Percentiles rank a stretch among this genome's conserved stretches.
Conservation (phyloP, 2,888 invertebrate species). For the Nomada lathburiana region DNA sequence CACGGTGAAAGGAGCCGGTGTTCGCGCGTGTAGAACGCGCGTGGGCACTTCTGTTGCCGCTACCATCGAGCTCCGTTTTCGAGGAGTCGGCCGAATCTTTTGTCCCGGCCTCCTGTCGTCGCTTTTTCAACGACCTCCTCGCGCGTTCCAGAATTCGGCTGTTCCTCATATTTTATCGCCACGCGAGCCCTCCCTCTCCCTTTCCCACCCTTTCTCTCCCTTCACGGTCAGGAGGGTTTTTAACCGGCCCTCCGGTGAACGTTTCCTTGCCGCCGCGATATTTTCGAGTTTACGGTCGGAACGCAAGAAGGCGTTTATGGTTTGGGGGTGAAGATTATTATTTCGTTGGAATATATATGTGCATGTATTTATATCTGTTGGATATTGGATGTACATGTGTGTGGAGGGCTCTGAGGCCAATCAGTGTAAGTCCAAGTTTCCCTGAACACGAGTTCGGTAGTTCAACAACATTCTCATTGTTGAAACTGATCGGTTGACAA, state of each 20-base stretch:
- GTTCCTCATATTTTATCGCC: conserved; percentile 41
- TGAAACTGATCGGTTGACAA: too few relatives aligned
- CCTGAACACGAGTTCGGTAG: too few relatives aligned
- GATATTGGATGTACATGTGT: too few relatives aligned
- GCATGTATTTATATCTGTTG: too few relatives aligned
- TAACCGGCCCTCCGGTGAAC: neutral
- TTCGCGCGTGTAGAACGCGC: conserved; percentile 60
- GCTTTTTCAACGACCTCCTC: conserved; percentile 73
- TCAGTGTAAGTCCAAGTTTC: too few relatives aligned
- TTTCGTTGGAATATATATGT: neutral
- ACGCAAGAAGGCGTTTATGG: neutral
- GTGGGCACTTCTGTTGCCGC: conserved; percentile 69
- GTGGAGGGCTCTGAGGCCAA: too few relatives aligned
- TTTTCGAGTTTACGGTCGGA: conserved; percentile 18
- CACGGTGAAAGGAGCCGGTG: conserved; percentile 61
- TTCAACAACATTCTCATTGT: too few relatives aligned
- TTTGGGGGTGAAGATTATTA: neutral
- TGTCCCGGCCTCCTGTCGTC: conserved; percentile 71
- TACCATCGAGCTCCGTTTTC: conserved; percentile 71
- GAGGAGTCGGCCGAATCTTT: conserved; percentile 77
- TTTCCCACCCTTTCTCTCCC: too few relatives aligned
- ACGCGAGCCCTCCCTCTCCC: neutral
- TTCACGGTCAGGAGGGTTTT: neutral
- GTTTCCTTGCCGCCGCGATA: conserved; percentile 9
- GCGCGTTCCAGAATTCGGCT: conserved; percentile 56